Conservation (phyloP, 2,888 invertebrate genomes). For the Orthonevra nobilis region DNA sequence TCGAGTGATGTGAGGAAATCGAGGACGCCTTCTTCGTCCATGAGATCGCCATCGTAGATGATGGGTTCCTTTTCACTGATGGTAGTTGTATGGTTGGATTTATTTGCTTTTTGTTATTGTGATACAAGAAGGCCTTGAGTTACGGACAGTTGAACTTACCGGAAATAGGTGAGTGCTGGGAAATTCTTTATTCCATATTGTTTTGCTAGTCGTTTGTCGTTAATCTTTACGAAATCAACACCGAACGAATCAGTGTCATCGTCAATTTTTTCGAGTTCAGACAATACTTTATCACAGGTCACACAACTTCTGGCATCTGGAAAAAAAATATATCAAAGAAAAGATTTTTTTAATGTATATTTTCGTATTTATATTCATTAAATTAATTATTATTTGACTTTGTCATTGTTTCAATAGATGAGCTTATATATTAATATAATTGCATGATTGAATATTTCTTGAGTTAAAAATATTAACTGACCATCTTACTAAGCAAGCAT, state of each 20-base stretch:
- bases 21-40: conserved; percentile 96
- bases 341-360: too few relatives aligned
- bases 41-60: conserved; percentile 97
- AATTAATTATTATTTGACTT: too few relatives aligned
- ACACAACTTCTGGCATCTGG: conserved; percentile 94
- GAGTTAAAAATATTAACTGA: too few relatives aligned
- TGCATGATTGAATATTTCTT: too few relatives aligned
- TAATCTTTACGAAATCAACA: conserved; percentile 97
- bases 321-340: too few relatives aligned
- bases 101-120: conserved; percentile 2
- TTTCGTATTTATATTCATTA: too few relatives aligned
- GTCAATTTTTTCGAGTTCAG: conserved; percentile 95
- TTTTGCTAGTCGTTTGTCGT: conserved; percentile 97
- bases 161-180: conserved; percentile 97
- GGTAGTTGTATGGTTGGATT: background rate
- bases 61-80: conserved; percentile 95
- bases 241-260: conserved; percentile 97
- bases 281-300: conserved; percentile 94
- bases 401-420: too few relatives aligned
- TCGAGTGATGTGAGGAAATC: conserved; percentile 96
- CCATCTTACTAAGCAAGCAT: too few relatives aligned
- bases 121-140: background rate
- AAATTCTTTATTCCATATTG: conserved; percentile 97
- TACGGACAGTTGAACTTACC: conserved; percentile 74
- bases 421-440: too few relatives aligned